Evolutionary conservation across 2,113 vertebrate species (phyloP).

Genomic region (Erinaceus europaeus): DNA sequence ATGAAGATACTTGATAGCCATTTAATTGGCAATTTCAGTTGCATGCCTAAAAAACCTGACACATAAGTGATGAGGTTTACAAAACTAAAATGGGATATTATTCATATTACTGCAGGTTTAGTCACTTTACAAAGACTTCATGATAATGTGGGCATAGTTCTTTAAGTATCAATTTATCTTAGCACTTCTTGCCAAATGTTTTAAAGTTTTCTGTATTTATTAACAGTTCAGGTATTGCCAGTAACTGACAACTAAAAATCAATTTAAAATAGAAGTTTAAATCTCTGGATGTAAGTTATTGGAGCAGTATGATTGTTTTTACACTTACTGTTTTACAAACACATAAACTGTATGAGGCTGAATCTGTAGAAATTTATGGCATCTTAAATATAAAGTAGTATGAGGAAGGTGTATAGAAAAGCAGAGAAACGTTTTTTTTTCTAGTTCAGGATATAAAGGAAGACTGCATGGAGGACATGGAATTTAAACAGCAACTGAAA

Average conservation of each 20-base stretch:
- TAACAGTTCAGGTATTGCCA: neutral
- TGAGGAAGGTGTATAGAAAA: neutral
- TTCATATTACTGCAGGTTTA: neutral
- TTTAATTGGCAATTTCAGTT: constrained; percentile 19
- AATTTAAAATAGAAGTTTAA: too few species aligned
- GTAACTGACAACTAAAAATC: neutral
- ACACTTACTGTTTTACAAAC: neutral
- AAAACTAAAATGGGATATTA: neutral
- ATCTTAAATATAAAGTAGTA: neutral
- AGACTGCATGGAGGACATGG: neutral
- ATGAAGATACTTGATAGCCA: neutral
- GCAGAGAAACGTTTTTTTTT: constrained; percentile 28
- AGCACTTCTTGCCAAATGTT: constrained; percentile 10
- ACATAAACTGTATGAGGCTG: neutral
- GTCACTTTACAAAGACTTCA: constrained; percentile 20
- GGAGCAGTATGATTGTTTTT: neutral
- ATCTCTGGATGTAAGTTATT: neutral
- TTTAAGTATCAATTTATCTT: neutral
- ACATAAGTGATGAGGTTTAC: constrained; percentile 2
- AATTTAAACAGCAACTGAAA: constrained; percentile 13
- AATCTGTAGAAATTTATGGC: neutral
- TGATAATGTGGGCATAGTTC: neutral
- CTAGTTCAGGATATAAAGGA: neutral
- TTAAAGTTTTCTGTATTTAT: neutral
- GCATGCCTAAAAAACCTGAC: constrained; percentile 15